Evolutionary conservation across 2,888 invertebrate genomes (phyloP), one percentile per base, ranked within the genome.

Genomic region (Onchidella celtica): DNA sequence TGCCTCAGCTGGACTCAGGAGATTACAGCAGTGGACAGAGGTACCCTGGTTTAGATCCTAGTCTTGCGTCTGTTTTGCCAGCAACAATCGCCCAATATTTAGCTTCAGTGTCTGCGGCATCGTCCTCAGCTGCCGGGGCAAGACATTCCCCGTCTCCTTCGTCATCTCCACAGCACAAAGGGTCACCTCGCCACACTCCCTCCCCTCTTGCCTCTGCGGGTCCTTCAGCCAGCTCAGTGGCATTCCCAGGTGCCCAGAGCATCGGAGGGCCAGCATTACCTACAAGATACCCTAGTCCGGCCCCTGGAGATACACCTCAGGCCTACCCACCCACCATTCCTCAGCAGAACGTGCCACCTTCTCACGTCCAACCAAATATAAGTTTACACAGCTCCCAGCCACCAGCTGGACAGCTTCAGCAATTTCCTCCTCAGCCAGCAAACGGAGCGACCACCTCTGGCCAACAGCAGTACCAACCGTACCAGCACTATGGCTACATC

Each of bases 1-100:
- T 66, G 34, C 21, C 81, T 4, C 55, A 57, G 24, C 68, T 27
- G 32, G n/a, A 66, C 36, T 61, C 72, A 55, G 24, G 66, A 24
- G 61, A 63, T 69, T 27, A 34, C 24, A 59, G 27, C 17, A 27
- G 24, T 27, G 36, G 38, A 47, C 79, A 65, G 61, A 72, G 65
- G 27, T 79, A 47, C 63, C 73, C 65, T 34, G 81, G 76, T 29
- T 47, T 81, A 24, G 81, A 81, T 63, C 76, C 81, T 1, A 81
- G 57, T n/a, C 29, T 81, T n/a, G 75, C 76, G 0, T 75, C 75
- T 21, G 76, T 81, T 6, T 57, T 81, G n/a, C 81, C 81, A 24
- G 81, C 81, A 55, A 76, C 81, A 36, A 57, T 81, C 17, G 81
- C 81, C 17, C 81, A 81, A 69, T 81, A 81, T 57, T 32, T 81